A percentile compares a stretch with the other conserved stretches of the same genome.
Evolutionary conservation across 2,797 vertebrate genomes (phyloP).

Genomic region (Sebastes elongatus): DNA sequence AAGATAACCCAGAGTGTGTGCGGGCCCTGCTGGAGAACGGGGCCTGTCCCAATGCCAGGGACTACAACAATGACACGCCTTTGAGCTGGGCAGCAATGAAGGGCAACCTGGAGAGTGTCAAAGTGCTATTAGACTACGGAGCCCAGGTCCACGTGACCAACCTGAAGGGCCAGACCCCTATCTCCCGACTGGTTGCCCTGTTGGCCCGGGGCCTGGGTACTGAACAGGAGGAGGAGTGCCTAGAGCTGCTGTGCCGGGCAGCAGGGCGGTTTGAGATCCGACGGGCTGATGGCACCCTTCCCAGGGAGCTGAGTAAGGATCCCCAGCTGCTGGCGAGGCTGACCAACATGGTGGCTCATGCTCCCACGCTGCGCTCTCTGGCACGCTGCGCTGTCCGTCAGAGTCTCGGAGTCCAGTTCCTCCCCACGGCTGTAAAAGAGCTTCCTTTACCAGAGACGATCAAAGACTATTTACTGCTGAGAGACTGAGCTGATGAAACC

Average conservation of each 20-base stretch:
- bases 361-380: slow-evolving; percentile 88
- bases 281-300: slow-evolving; percentile 87
- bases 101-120: slow-evolving; percentile 94
- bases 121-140: slow-evolving; percentile 92
- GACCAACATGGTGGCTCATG: slow-evolving; percentile 86
- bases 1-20: slow-evolving; percentile 94
- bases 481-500: slow-evolving; percentile 75
- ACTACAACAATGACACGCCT: slow-evolving; percentile 96
- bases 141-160: slow-evolving; percentile 93
- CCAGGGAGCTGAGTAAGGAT: slow-evolving; percentile 91
- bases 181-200: slow-evolving; percentile 91
- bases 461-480: slow-evolving; percentile 91
- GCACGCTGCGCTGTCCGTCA: slow-evolving; percentile 89
- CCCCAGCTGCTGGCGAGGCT: slow-evolving; percentile 90
- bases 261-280: slow-evolving; percentile 89
- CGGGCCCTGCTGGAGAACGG: slow-evolving; percentile 91
- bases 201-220: slow-evolving; percentile 92
- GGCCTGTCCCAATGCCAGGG: slow-evolving; percentile 88
- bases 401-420: slow-evolving; percentile 89
- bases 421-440: slow-evolving; percentile 90
- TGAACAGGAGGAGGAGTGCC: slow-evolving; percentile 92
- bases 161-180: slow-evolving; percentile 93
- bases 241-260: slow-evolving; percentile 91
- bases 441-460: slow-evolving; percentile 92
- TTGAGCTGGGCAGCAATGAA: slow-evolving; percentile 99